Base-by-base conservation (phyloP, 2,113 vertebrate genomes). In the Platichthys stellatus region DNA sequence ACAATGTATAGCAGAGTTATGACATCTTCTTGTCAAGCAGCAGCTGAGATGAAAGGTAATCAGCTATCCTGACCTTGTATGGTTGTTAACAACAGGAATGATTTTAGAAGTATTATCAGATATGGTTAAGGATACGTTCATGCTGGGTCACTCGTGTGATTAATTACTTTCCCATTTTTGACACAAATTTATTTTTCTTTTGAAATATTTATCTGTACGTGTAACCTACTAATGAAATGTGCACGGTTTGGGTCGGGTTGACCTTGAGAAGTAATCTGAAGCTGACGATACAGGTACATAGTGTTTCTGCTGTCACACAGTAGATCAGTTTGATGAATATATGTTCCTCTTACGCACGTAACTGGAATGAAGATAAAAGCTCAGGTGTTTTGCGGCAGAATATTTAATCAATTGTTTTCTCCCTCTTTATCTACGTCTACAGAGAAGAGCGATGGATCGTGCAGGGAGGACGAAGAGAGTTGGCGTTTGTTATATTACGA, bases 401-500 rank as follows among this genome's bases (percentile, higher is more conserved):
- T 43, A 71, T 77, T 58, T 72, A 35, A 61, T 68, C 4, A 54
- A n/a, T 66, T 57, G 40, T 63, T 40, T 15, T 61, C 63, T 31
- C 12, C 31, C 43, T 64, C 15, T 31, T 31, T 76, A 57, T 59
- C 9, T 75, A 35, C 78, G 47, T 78, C 23, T 51, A 75, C 94
- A 99, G 98, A 95, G 93, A 85, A 94, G 98, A 92, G 94, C 96
- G 83, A 86, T 94, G 2, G 96, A 96, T 0, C 94, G 97, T 51
- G 90, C 96, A 54, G 92, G 96, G 61, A 96, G 86, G 58, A 86
- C 91, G 40, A 98, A 95, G 94, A 99, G 96, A 94, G 93, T 97
- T 0, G 98, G 98, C 5, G 93, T 94, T 0, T 97, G 96, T 45
- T 99, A 98, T 93, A 98, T 93, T 99, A 99, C 72, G 98, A 99